A percentile compares a stretch with the other conserved stretches of the same genome.
These are phyloP conservation scores for Lonchura striata DNA, from an alignment of 2,113 vertebrate species.

Conservation along the genomic window DNA sequence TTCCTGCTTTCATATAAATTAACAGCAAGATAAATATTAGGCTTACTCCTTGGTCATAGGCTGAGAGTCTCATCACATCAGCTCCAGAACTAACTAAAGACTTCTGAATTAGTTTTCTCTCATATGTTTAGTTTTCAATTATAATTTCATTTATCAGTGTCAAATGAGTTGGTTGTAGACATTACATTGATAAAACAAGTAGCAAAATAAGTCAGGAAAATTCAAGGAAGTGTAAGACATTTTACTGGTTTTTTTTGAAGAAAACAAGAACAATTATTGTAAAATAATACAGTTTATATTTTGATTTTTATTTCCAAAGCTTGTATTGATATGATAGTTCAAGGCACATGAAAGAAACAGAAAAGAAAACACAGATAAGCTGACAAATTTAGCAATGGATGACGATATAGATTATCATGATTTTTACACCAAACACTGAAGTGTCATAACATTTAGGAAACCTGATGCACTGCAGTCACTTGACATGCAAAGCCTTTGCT, in stretches of 20 bases:
- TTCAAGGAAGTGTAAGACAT: background rate
- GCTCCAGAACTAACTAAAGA: background rate
- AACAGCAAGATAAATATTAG: background rate
- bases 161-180: background rate
- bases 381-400: background rate
- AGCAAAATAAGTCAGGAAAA: background rate
- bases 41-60: background rate
- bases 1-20: background rate
- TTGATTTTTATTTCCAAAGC: conserved; percentile 46
- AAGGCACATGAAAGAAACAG: background rate
- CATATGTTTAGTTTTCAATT: background rate
- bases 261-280: background rate
- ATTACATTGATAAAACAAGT: background rate
- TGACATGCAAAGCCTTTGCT: background rate
- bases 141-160: background rate
- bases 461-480: background rate
- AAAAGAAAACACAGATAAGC: background rate
- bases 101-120: background rate
- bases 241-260: background rate
- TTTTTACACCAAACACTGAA: background rate
- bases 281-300: background rate
- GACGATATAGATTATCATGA: background rate
- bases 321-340: background rate
- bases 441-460: background rate
- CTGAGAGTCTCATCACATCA: background rate